These are phyloP conservation scores for Octodon degus DNA, from an alignment of 2,113 vertebrate species.

Conservation along the genomic window DNA sequence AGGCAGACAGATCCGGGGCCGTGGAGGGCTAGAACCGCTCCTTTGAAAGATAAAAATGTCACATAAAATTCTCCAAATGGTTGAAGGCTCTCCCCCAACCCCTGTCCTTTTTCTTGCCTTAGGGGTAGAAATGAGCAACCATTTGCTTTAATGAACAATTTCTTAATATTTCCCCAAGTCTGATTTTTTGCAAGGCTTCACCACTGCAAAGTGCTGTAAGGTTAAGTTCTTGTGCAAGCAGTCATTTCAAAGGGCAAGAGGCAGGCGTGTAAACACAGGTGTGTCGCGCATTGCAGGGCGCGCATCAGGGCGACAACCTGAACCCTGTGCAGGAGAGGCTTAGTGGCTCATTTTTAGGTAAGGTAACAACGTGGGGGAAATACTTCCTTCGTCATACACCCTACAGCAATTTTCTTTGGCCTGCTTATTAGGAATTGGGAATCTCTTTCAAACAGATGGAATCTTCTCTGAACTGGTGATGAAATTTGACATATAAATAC, in stretches of 20 bases:
- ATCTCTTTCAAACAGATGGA: constrained; percentile 11
- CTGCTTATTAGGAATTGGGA: neutral
- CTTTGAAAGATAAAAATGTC: neutral
- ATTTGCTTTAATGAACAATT: neutral
- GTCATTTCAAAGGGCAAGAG: neutral
- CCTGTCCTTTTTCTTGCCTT: neutral
- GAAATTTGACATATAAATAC: neutral
- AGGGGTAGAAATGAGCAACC: neutral
- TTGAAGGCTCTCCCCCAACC: neutral
- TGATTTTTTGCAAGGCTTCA: constrained; percentile 6
- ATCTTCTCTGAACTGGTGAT: neutral
- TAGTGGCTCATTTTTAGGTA: neutral
- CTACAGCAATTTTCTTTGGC: neutral
- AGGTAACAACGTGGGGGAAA: neutral
- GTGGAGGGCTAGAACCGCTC: neutral
- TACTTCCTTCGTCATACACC: neutral
- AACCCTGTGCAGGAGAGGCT: neutral
- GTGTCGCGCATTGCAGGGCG: neutral
- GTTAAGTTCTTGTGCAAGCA: neutral
- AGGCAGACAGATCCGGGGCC: neutral
- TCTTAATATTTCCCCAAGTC: neutral
- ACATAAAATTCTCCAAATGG: neutral
- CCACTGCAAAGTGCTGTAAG: neutral
- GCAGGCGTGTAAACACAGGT: neutral
- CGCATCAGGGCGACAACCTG: neutral